phyloP scores from a whole-genome alignment of 2,113 vertebrate genomes.

The Lophius piscatorius region DNA sequence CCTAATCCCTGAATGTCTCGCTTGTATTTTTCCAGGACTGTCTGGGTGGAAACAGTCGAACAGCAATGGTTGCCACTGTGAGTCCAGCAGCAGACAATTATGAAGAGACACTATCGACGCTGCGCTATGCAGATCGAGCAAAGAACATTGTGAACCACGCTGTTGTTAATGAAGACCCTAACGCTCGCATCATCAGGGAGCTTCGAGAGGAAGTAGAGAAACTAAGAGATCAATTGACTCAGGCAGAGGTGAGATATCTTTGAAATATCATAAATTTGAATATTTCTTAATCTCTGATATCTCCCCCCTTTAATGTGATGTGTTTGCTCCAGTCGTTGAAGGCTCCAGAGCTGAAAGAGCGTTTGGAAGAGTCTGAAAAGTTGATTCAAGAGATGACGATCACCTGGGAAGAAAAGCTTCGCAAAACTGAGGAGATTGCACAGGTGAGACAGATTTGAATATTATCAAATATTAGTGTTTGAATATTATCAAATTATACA shows the following conservation, averaged over 20 bases:
- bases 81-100: slow-evolving; percentile 96
- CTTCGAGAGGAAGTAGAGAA: slow-evolving; percentile 95
- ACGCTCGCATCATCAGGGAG: slow-evolving; percentile 93
- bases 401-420: slow-evolving; percentile 96
- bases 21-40: slow-evolving; percentile 80
- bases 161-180: slow-evolving; percentile 95
- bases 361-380: slow-evolving; percentile 93
- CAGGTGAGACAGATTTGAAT: slow-evolving; percentile 53
- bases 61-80: slow-evolving; percentile 95
- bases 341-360: slow-evolving; percentile 73
- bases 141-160: slow-evolving; percentile 96
- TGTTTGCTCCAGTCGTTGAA: slow-evolving; percentile 61
- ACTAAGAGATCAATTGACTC: slow-evolving; percentile 89
- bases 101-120: slow-evolving; percentile 92
- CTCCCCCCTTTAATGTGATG: neutral
- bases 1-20: too few relatives aligned
- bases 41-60: slow-evolving; percentile 95
- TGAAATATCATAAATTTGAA: neutral
- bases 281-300: neutral
- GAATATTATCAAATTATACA: too few relatives aligned
- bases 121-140: slow-evolving; percentile 92
- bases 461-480: neutral
- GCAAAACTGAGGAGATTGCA: slow-evolving; percentile 93
- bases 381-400: slow-evolving; percentile 96
- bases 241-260: slow-evolving; percentile 85